phyloP scores from a whole-genome alignment of 2,797 vertebrate species.

The Craterocephalus amniculus region DNA sequence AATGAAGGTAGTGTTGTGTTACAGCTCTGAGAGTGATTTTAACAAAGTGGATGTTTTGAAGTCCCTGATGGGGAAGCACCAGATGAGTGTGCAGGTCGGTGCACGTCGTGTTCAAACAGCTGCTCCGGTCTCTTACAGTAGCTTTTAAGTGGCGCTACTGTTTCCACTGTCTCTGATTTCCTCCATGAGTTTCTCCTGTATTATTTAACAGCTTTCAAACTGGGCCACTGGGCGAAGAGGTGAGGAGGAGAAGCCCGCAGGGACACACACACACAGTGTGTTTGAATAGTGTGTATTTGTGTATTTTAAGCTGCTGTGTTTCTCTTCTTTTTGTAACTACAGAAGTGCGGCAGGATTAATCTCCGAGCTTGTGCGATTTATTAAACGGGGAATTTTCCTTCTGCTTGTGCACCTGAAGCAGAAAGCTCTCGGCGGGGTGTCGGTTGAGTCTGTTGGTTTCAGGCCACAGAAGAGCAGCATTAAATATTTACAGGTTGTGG shows the following conservation, averaged over 20 bases:
- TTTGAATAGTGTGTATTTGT: not conserved
- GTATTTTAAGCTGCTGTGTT: not conserved
- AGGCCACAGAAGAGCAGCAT: conserved; percentile 39
- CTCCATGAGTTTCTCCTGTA: conserved; percentile 46
- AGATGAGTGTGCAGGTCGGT: not conserved
- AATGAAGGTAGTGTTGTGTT: too few species aligned
- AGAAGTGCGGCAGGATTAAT: too few species aligned
- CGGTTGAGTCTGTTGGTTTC: conserved; percentile 26
- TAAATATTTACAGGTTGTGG: conserved; percentile 67
- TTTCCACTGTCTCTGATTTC: conserved; percentile 63
- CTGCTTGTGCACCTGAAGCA: conserved; percentile 17
- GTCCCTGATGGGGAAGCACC: not conserved
- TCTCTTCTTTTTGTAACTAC: too few species aligned
- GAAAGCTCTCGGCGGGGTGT: not conserved
- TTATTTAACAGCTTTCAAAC: conserved; percentile 65
- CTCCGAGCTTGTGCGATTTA: not conserved
- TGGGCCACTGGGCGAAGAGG: conserved; percentile 56
- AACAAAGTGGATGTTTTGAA: too few species aligned
- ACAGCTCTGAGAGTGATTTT: too few species aligned
- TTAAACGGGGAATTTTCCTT: not conserved
- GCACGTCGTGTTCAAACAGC: conserved; percentile 1
- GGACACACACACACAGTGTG: not conserved
- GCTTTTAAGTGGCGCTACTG: not conserved
- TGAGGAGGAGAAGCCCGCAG: conserved; percentile 35
- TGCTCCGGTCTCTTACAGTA: too few species aligned